Evolutionary conservation across 2,888 invertebrate genomes (phyloP), one percentile per base, ranked within the genome.

Genomic region (Euphydryas editha): DNA sequence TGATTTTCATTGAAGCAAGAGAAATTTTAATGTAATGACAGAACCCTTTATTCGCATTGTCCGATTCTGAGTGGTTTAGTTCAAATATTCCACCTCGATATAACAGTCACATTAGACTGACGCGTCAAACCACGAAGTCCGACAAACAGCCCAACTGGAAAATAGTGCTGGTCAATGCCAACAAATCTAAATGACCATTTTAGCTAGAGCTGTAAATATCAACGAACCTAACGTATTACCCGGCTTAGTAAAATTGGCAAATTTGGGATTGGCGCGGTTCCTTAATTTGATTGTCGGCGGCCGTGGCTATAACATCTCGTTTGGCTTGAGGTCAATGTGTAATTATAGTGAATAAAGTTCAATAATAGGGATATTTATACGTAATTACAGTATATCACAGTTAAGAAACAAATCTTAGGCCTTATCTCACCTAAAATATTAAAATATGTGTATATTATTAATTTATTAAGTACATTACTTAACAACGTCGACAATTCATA

Each of bases 281-380:
- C 71, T 68, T 75, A 76, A 77, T 75, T 77, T 72, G 71, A 74
- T 76, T 75, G 67, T 61, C 56, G 70, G 61, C 66, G 72, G 66
- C 58, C 56, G 69, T 62, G 68, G 72, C 73, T 72, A 75, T 76
- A 77, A 75, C 70, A 57, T 76, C 76, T 76, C 77, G 79, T 78
- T 79, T 78, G 62, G 72, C 64, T 62, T 65, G 70, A 70, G 73
- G 72, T 69, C 71, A 73, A 72, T 73, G 56, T 64, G 64, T 66
- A 72, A 71, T 76, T 77, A 75, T 55, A 47, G 58, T n/a, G 30
- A 54, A 54, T 54, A 54, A 54, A 11, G 54, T 13, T 36, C 36
- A 51, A 51, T 51, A 30, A 36, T 17, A 21, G n/a, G 54, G 24
- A 30, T 21, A 13, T 21, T 7, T 5, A 4, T 37, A 17, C 37